A percentile compares a stretch with the other conserved stretches of the same genome.
phyloP scores from a whole-genome alignment of 2,888 invertebrate genomes.

The Scaptomyza polygonia region DNA sequence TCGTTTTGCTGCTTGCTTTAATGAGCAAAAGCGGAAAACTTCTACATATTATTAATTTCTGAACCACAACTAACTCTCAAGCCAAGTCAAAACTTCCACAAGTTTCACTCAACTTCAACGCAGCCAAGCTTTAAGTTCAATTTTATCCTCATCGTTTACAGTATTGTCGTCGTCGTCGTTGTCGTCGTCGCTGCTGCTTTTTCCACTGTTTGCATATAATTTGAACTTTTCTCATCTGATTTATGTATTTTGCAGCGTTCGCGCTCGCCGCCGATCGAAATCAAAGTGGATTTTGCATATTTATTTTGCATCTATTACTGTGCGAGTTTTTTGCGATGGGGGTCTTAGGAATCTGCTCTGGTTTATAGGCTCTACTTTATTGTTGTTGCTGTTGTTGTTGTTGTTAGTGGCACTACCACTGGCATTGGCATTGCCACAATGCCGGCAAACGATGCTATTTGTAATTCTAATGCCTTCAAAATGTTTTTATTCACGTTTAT shows the following conservation, averaged over 20 bases:
- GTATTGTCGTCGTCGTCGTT: background rate
- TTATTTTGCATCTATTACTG: conserved; percentile 73
- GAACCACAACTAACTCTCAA: background rate
- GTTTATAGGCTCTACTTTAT: conserved; percentile 41
- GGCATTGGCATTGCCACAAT: conserved; percentile 53
- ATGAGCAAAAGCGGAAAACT: conserved; percentile 48
- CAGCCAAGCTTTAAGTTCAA: conserved; percentile 46
- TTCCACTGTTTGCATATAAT: conserved; percentile 75
- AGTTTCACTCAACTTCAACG: background rate
- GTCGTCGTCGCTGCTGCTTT: conserved; percentile 7
- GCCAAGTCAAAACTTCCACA: background rate
- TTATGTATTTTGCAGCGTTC: conserved; percentile 64
- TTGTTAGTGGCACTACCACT: conserved; percentile 13
- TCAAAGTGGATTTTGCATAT: conserved; percentile 66
- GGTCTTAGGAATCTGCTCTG: conserved; percentile 10
- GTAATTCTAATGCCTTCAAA: conserved; percentile 75
- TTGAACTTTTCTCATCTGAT: conserved; percentile 71
- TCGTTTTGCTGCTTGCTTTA: conserved; percentile 59
- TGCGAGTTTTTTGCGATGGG: background rate
- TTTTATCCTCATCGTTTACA: conserved; percentile 28
- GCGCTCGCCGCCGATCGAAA: background rate
- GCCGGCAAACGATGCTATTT: conserved; percentile 54
- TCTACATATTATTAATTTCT: background rate
- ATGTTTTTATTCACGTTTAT: conserved; percentile 66
- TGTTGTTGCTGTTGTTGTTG: conserved; percentile 5